phyloP scores from a whole-genome alignment of 1,140 invertebrate genomes.

The Drosophila bocki region DNA sequence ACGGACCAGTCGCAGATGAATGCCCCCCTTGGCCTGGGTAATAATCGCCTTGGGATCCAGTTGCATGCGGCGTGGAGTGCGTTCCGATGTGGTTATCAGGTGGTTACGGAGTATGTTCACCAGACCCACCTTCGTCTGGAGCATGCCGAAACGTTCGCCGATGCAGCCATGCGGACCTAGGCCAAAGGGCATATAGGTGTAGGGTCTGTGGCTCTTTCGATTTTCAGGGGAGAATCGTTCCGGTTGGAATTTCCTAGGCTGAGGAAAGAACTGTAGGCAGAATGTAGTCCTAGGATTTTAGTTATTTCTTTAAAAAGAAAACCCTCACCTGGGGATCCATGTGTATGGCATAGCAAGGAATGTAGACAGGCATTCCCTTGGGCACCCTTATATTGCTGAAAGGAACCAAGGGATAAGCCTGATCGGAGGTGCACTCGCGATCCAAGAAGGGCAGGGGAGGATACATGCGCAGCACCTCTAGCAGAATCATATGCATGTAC shows the following conservation, averaged over 20 bases:
- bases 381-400: slow-evolving; percentile 62
- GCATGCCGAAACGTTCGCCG: slow-evolving; percentile 86
- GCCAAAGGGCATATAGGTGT: slow-evolving; percentile 91
- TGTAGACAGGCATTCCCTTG: slow-evolving; percentile 76
- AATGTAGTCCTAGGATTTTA: neutral
- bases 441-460: slow-evolving; percentile 87
- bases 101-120: slow-evolving; percentile 76
- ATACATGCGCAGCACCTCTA: slow-evolving; percentile 87
- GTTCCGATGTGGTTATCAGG: slow-evolving; percentile 59
- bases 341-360: slow-evolving; percentile 76
- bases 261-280: slow-evolving; percentile 86
- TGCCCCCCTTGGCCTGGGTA: slow-evolving; percentile 70
- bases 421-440: slow-evolving; percentile 81
- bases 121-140: slow-evolving; percentile 78
- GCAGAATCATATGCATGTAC: slow-evolving; percentile 85
- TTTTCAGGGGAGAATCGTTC: slow-evolving; percentile 87
- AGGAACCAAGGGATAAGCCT: slow-evolving; percentile 60
- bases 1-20: slow-evolving; percentile 69
- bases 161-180: slow-evolving; percentile 92
- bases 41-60: slow-evolving; percentile 74
- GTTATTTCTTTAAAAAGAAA: neutral
- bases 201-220: slow-evolving; percentile 85
- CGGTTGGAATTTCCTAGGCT: slow-evolving; percentile 89
- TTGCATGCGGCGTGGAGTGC: slow-evolving; percentile 65
- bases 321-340: slow-evolving; percentile 76